Evolutionary conservation across 2,113 vertebrate genomes (phyloP).

Genomic region (Semnornis frantzii): DNA sequence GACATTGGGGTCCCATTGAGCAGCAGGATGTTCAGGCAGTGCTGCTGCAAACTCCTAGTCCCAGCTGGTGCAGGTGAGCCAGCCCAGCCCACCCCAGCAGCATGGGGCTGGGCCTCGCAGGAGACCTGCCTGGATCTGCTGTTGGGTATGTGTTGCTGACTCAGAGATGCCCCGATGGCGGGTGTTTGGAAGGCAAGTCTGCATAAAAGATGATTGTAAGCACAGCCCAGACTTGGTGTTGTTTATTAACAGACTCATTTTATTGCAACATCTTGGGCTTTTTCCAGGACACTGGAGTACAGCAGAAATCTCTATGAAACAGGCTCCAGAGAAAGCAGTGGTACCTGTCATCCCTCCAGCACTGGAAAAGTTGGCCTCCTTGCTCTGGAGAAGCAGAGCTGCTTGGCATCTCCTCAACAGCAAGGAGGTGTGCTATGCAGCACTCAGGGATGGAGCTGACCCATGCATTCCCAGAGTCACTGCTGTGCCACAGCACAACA

Average conservation of each 20-base stretch:
- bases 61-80: neutral
- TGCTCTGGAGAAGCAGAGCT: neutral
- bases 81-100: rapidly evolving
- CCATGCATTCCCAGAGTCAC: neutral
- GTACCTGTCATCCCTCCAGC: neutral
- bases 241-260: constrained; percentile 8
- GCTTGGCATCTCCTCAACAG: neutral
- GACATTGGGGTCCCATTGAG: rapidly evolving
- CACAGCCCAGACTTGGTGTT: neutral
- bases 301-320: neutral
- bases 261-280: neutral
- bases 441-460: neutral
- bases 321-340: rapidly evolving
- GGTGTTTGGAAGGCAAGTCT: neutral
- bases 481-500: rapidly evolving
- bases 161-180: neutral
- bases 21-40: neutral
- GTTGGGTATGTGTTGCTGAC: rapidly evolving
- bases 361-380: neutral
- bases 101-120: rapidly evolving
- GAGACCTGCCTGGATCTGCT: neutral
- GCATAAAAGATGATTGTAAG: neutral
- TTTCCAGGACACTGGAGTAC: neutral
- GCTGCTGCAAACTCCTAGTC: rapidly evolving
- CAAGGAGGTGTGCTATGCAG: neutral